These are phyloP conservation scores for Gambusia affinis DNA, from an alignment of 2,113 vertebrate species.

Conservation along the genomic window DNA sequence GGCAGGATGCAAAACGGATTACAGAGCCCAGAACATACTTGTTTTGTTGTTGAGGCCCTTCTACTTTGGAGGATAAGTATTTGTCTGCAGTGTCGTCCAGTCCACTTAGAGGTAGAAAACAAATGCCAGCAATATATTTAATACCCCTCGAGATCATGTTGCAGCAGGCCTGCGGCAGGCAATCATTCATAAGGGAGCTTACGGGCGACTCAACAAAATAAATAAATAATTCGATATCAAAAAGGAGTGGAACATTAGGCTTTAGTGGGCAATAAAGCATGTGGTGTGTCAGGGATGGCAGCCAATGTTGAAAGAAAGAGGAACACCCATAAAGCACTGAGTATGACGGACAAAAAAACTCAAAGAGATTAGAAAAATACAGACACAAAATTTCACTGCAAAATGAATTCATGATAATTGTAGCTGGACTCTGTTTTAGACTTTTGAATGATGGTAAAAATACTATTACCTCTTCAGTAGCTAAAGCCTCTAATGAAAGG, in stretches of 20 bases:
- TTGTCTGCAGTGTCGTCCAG: conserved; percentile 64
- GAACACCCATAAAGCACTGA: conserved; percentile 49
- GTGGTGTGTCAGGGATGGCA: conserved; percentile 61
- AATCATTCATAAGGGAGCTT: conserved; percentile 64
- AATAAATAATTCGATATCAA: conserved; percentile 80
- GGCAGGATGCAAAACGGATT: conserved; percentile 61
- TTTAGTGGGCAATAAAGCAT: conserved; percentile 79
- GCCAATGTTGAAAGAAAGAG: conserved; percentile 55
- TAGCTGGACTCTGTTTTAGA: conserved; percentile 41
- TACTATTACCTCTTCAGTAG: too few relatives aligned
- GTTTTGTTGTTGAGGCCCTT: conserved; percentile 61
- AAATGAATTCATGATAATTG: conserved; percentile 65
- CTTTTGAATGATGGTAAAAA: not conserved
- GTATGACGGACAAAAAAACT: conserved; percentile 46
- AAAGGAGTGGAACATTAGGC: conserved; percentile 73
- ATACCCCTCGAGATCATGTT: conserved; percentile 69
- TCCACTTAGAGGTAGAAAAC: conserved; percentile 73
- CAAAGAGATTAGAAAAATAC: conserved; percentile 51
- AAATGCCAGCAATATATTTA: conserved; percentile 81
- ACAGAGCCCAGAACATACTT: conserved; percentile 56
- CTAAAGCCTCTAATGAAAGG: too few relatives aligned
- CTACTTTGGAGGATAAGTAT: conserved; percentile 67
- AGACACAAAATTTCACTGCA: conserved; percentile 62
- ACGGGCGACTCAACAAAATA: conserved; percentile 66
- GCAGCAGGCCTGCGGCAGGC: conserved; percentile 55